Conservation (phyloP, 2,113 vertebrate species). For the Spilogale gracilis region DNA sequence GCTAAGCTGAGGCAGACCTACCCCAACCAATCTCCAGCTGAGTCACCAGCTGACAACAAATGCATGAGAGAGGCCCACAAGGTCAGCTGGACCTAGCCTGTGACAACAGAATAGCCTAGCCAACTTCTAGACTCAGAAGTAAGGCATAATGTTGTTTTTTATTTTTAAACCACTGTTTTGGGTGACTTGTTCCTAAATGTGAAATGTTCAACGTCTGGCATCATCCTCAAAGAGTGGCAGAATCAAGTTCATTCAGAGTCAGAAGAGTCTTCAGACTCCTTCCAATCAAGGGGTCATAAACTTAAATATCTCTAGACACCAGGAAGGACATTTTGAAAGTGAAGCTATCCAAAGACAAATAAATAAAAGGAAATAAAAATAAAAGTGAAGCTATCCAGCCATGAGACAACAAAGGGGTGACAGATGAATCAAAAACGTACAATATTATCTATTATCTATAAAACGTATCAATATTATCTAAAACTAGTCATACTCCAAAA, state of each 20-base stretch:
- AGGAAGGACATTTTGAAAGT: background rate
- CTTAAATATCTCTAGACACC: background rate
- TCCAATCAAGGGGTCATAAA: background rate
- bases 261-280: background rate
- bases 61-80: background rate
- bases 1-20: background rate
- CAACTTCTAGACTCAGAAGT: background rate
- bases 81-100: background rate
- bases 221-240: background rate
- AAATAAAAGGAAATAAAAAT: background rate
- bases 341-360: background rate
- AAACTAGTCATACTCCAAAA: background rate
- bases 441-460: background rate
- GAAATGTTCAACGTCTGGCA: background rate
- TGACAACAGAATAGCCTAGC: background rate
- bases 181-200: background rate
- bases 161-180: background rate
- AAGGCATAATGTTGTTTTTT: background rate
- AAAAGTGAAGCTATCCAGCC: background rate
- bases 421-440: background rate
- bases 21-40: background rate
- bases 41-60: background rate
- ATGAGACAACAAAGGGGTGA: background rate
- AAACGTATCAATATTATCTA: background rate
- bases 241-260: background rate